phyloP scores from a whole-genome alignment of 2,888 invertebrate genomes.

The Epinotia nisella region DNA sequence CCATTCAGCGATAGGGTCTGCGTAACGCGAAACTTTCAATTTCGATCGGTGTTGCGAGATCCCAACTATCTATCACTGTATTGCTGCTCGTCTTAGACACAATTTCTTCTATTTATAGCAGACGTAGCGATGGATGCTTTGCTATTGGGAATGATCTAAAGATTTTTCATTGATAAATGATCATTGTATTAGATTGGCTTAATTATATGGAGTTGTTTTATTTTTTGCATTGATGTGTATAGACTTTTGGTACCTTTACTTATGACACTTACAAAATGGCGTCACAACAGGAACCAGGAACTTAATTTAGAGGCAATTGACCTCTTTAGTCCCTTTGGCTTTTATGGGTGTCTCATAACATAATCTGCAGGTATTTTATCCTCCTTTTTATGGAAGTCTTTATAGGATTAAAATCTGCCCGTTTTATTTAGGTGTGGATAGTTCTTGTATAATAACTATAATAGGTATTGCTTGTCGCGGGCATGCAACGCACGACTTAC shows the following conservation, averaged over 20 bases:
- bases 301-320: constrained; percentile 1
- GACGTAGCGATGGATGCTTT: constrained; percentile 53
- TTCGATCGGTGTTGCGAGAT: constrained; percentile 23
- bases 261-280: constrained; percentile 49
- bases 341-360: constrained; percentile 2
- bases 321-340: neutral
- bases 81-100: constrained; percentile 47
- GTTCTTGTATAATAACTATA: neutral
- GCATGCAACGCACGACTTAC: constrained; percentile 11
- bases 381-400: constrained; percentile 1
- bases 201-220: constrained; percentile 57
- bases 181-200: constrained; percentile 62
- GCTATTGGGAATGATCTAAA: constrained; percentile 28
- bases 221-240: constrained; percentile 61
- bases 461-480: neutral
- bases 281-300: constrained; percentile 34
- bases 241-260: constrained; percentile 56
- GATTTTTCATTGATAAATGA: constrained; percentile 49
- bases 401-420: no score
- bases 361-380: neutral
- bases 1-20: constrained; percentile 77
- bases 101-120: neutral
- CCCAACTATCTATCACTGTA: constrained; percentile 46
- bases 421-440: neutral
- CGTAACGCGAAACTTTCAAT: constrained; percentile 52